These are phyloP conservation scores for Eupithecia exiguata DNA, from an alignment of 2,888 invertebrate species.

Conservation along the genomic window DNA sequence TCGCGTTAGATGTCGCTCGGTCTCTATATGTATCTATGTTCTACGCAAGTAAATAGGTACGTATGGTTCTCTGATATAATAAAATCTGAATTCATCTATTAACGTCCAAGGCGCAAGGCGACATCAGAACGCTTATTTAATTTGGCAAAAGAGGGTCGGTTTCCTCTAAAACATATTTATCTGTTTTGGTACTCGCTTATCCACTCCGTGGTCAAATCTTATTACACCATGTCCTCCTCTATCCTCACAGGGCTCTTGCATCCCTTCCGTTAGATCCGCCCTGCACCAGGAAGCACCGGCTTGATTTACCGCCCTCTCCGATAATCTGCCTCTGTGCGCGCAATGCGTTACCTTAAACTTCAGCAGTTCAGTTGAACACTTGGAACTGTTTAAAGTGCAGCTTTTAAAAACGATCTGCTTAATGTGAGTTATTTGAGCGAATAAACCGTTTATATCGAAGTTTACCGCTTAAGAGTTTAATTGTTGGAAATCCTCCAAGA, in stretches of 20 bases:
- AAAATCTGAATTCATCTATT: not conserved
- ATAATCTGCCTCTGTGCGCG: conserved; percentile 16
- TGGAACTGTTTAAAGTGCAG: conserved; percentile 37
- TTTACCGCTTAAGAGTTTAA: conserved; percentile 37
- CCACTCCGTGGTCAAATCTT: not conserved
- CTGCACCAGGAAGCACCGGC: not conserved
- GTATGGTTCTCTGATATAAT: too few species aligned
- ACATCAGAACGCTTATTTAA: too few species aligned
- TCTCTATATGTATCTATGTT: not conserved
- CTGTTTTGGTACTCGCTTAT: not conserved
- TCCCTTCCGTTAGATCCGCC: not conserved
- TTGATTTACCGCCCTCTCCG: conserved; percentile 11
- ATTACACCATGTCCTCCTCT: not conserved
- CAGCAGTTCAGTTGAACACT: conserved; percentile 22
- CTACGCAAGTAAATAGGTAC: not conserved
- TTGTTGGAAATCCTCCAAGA: conserved; percentile 32
- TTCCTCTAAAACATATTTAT: not conserved
- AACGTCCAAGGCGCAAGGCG: not conserved
- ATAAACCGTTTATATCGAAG: conserved; percentile 35
- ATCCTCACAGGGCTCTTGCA: not conserved
- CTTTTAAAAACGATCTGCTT: conserved; percentile 39
- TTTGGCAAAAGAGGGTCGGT: too few species aligned
- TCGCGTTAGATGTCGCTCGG: not conserved
- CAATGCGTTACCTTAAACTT: conserved; percentile 36
- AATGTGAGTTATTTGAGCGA: conserved; percentile 37